Evolutionary conservation across 2,113 vertebrate species (phyloP).

Genomic region (Carollia perspicillata): DNA sequence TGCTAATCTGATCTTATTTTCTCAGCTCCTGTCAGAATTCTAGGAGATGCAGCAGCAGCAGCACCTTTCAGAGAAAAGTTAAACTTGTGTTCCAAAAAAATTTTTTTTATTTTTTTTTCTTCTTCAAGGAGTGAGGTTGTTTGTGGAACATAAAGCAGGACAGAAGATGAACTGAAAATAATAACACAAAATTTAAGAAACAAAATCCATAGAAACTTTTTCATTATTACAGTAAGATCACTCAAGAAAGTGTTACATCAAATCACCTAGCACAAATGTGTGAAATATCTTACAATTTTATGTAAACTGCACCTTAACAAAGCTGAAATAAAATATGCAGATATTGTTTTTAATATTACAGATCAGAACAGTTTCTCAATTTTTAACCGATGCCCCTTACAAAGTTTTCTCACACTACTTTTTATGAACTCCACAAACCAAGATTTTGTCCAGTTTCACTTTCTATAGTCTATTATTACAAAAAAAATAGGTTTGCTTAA

Average conservation of each 20-base stretch:
- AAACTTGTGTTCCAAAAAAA: not conserved
- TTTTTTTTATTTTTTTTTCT: not conserved
- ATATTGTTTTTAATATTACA: not conserved
- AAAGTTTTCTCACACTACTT: not conserved
- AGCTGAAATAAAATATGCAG: not conserved
- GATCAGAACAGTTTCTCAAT: not conserved
- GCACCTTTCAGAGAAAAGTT: not conserved
- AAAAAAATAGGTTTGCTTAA: not conserved
- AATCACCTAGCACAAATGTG: not conserved
- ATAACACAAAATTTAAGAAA: constrained; percentile 31
- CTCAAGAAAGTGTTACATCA: not conserved
- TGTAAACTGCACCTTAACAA: not conserved
- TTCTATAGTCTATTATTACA: not conserved
- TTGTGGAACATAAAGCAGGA: not conserved
- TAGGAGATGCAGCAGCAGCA: not conserved
- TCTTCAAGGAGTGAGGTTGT: not conserved
- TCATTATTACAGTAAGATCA: not conserved
- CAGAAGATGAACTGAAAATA: not conserved
- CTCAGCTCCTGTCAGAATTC: constrained; percentile 24
- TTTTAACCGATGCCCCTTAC: not conserved
- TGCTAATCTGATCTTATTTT: constrained; percentile 12
- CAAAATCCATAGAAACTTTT: not conserved
- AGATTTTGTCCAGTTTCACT: not conserved
- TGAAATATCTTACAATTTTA: not conserved
- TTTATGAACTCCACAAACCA: not conserved